These are phyloP conservation scores for Agapornis roseicollis DNA, from an alignment of 2,113 vertebrate genomes.

Conservation along the genomic window DNA sequence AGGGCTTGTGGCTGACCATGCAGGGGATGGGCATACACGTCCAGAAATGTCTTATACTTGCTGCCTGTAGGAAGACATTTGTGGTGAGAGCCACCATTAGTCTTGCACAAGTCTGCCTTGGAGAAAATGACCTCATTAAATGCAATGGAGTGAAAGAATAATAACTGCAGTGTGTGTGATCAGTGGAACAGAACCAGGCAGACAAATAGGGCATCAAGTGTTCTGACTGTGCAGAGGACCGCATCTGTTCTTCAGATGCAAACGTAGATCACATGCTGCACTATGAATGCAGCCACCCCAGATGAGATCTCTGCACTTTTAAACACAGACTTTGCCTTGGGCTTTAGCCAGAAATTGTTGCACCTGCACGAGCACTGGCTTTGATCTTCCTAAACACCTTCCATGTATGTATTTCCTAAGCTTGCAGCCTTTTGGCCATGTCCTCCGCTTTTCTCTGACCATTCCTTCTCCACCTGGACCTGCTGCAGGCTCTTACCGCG, in stretches of 20 bases:
- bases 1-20: background rate
- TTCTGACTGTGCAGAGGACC: background rate
- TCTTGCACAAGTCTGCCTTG: background rate
- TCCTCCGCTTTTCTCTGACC: background rate
- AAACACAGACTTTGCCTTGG: background rate
- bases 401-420: background rate
- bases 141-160: background rate
- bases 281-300: background rate
- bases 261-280: background rate
- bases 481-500: background rate
- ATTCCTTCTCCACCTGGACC: background rate
- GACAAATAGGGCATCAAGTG: background rate
- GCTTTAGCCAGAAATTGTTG: background rate
- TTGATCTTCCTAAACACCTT: background rate
- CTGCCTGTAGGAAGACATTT: background rate
- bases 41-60: background rate
- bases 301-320: background rate
- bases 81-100: background rate
- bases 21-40: background rate
- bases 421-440: background rate
- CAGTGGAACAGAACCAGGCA: background rate
- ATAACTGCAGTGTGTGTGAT: background rate
- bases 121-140: background rate
- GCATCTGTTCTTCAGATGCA: background rate
- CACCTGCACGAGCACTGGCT: background rate